phyloP scores from a whole-genome alignment of 1,140 invertebrate genomes.

The Drosophila watanabei region DNA sequence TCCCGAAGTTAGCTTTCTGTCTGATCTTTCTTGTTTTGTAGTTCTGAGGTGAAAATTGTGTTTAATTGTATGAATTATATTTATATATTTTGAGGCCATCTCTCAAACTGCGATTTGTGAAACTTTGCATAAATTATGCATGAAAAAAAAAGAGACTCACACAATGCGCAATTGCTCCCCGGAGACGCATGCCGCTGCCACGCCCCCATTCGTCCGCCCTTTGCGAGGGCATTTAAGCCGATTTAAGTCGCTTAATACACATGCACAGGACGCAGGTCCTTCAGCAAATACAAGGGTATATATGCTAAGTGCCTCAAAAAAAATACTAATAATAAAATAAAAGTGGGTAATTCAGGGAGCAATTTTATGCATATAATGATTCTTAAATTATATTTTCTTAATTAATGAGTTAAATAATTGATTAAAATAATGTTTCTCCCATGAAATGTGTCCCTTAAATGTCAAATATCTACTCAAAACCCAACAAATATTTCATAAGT shows the following conservation, averaged over 20 bases:
- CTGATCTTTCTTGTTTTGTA: no score
- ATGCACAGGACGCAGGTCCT: conserved; percentile 10
- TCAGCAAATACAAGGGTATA: conserved; percentile 14
- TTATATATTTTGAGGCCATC: background rate
- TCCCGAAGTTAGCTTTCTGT: no score
- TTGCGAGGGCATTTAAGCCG: conserved; percentile 61
- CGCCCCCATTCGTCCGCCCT: background rate
- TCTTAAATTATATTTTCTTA: no score
- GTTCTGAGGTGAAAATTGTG: background rate
- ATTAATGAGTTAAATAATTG: no score
- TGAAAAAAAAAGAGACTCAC: conserved; percentile 29
- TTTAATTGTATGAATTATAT: background rate
- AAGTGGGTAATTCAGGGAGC: no score
- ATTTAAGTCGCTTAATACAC: conserved; percentile 66
- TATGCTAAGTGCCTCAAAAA: background rate
- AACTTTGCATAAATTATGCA: conserved; percentile 75
- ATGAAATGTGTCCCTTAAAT: no score
- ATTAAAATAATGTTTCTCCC: no score
- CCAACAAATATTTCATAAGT: background rate
- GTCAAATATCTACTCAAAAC: background rate
- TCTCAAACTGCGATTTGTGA: conserved; percentile 63
- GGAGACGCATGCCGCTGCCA: conserved; percentile 18
- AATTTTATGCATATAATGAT: no score
- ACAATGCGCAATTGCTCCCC: conserved; percentile 36
- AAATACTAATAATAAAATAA: no score